Conservation (phyloP, 2,888 invertebrate species). For the Harpagoxenus sublaevis region DNA sequence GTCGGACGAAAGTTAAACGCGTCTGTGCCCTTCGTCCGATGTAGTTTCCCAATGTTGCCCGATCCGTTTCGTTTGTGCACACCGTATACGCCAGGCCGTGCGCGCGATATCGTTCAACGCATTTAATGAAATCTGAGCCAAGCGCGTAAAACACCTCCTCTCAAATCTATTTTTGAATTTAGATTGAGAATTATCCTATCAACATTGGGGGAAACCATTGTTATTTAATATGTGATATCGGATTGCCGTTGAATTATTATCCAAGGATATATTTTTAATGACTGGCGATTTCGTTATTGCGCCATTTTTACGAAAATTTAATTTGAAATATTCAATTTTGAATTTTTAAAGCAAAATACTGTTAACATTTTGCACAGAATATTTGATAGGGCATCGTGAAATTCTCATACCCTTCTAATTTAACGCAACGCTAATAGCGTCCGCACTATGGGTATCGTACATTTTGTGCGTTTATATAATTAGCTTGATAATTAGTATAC, state of each 20-base stretch:
- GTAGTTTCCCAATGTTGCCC: neutral
- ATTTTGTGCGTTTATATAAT: neutral
- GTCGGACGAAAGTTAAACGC: slow-evolving; percentile 46
- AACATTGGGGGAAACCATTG: neutral
- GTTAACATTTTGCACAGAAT: neutral
- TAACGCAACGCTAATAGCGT: neutral
- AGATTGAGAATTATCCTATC: neutral
- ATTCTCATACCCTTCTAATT: neutral
- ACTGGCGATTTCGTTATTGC: neutral
- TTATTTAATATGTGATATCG: neutral
- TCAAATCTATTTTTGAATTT: neutral
- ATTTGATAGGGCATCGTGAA: neutral
- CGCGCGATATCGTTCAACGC: neutral
- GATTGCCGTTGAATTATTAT: neutral
- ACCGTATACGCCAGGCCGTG: neutral
- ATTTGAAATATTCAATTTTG: neutral
- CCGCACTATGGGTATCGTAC: neutral
- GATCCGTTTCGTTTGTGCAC: slow-evolving; percentile 23
- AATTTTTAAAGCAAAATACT: neutral
- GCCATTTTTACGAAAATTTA: slow-evolving; percentile 7
- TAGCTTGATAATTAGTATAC: too few relatives aligned
- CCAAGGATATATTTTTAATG: neutral
- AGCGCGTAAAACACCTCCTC: neutral
- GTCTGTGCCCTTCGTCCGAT: neutral
- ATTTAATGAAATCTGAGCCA: neutral